Base-by-base conservation (phyloP, 2,888 invertebrate species). In the Polydesmus complanatus region DNA sequence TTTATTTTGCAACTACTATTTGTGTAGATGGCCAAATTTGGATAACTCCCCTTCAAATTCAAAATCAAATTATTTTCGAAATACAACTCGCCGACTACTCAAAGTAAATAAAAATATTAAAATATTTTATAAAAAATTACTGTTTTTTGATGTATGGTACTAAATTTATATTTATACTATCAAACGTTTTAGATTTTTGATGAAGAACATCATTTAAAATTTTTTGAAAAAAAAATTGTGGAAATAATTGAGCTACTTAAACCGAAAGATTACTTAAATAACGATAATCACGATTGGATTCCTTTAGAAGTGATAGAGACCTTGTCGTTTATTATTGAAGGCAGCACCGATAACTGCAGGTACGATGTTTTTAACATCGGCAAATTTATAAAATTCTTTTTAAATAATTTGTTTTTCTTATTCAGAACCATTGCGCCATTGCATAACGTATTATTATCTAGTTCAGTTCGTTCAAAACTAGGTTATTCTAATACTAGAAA, bases 221-320 rank as follows among this genome's bases (percentile, higher is more conserved):
- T 62, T 62, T 54, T 62, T 26, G 50, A 25, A 18, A 53, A 54
- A 27, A 58, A 53, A 19, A 27, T 62, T 23, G 58, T 48, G 27
- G 62, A 62, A 23, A 62, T 62, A 2, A 19, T 62, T 23, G 62
- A 62, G 22, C 23, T 62, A n/a, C 27, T 62, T n/a, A 37, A 58
- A 21, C 23, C 21, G 23, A 25, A 18, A 23, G 27, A n/a, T 14
- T 49, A 61, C 19, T 23, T 21, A 3, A 8, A 2, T n/a, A 47
- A 2, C 8, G 47, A 52, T 19, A 49, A 37, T 5, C 52, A 49
- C 11, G 21, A 25, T 3, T 37, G 37, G 37, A 48, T 62, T 18
- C 25, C 58, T 2, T 23, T 58, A 18, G 62, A 54, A 49, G 55
- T 54, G 1, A 50, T 62, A 19, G 58, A 58, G 26, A 58, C 62